Conservation (phyloP, 2,888 invertebrate genomes). For the Epinotia nisella region DNA sequence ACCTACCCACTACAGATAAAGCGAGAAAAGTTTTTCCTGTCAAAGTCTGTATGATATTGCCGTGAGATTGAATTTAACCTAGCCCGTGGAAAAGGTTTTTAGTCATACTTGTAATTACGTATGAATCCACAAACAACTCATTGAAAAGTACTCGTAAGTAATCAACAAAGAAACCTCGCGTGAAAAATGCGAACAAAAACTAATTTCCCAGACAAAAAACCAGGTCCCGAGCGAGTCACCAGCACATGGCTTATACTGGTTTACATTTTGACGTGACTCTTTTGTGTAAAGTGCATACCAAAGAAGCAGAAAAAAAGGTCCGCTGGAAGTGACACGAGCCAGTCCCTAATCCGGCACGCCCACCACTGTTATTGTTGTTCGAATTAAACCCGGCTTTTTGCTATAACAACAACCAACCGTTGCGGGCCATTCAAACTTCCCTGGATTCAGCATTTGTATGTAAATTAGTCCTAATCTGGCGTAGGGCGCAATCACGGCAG, state of each 20-base stretch:
- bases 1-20: no score
- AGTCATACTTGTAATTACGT: no score
- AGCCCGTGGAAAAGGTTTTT: no score
- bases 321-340: conserved; percentile 65
- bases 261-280: conserved; percentile 13
- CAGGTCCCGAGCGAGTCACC: background rate
- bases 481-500: conserved; percentile 70
- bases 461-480: conserved; percentile 79
- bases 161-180: background rate
- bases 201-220: conserved; percentile 1
- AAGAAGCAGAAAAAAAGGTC: conserved; percentile 59
- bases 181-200: conserved; percentile 3
- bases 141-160: no score
- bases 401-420: conserved; percentile 73
- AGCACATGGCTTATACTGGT: conserved; percentile 11
- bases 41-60: no score
- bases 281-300: conserved; percentile 45
- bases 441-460: conserved; percentile 78
- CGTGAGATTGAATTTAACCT: no score
- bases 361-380: conserved; percentile 73
- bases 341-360: conserved; percentile 68
- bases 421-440: conserved; percentile 75
- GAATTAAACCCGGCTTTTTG: conserved; percentile 79
- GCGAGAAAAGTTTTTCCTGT: no score
- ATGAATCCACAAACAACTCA: no score